Evolutionary conservation across 2,888 invertebrate genomes (phyloP).

Genomic region (Punctoribates punctum): DNA sequence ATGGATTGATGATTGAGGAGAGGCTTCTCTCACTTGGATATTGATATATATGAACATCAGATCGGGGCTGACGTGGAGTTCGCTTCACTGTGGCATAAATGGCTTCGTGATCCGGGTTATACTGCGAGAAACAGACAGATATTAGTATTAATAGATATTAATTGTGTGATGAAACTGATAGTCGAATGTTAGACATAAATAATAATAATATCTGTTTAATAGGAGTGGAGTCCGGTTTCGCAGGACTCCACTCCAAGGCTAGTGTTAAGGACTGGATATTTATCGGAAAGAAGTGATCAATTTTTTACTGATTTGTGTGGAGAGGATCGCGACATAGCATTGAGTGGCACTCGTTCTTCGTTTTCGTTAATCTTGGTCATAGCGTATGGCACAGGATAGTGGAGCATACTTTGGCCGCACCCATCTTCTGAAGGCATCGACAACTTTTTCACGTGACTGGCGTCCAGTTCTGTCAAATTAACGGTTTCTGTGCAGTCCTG

Average conservation of each 20-base stretch:
- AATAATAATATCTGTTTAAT: neutral
- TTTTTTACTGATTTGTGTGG: slow-evolving; percentile 36
- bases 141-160: neutral
- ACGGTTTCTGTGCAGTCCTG: slow-evolving; percentile 38
- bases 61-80: slow-evolving; percentile 48
- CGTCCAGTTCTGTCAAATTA: slow-evolving; percentile 41
- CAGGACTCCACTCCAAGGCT: neutral
- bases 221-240: neutral
- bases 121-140: slow-evolving; percentile 23
- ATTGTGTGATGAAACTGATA: neutral
- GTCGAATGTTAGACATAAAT: neutral
- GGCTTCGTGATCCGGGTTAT: slow-evolving; percentile 39
- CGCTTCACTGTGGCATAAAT: slow-evolving; percentile 49
- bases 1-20: neutral
- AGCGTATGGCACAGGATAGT: slow-evolving; percentile 44
- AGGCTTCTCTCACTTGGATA: slow-evolving; percentile 46
- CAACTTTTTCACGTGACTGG: slow-evolving; percentile 37
- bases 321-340: slow-evolving; percentile 32
- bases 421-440: slow-evolving; percentile 16
- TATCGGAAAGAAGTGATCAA: neutral
- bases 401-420: slow-evolving; percentile 3
- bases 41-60: slow-evolving; percentile 49
- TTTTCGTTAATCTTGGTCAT: slow-evolving; percentile 43
- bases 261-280: neutral
- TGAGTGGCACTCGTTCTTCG: slow-evolving; percentile 39